Conservation (phyloP, 2,888 invertebrate species). For the Andrena minutula region DNA sequence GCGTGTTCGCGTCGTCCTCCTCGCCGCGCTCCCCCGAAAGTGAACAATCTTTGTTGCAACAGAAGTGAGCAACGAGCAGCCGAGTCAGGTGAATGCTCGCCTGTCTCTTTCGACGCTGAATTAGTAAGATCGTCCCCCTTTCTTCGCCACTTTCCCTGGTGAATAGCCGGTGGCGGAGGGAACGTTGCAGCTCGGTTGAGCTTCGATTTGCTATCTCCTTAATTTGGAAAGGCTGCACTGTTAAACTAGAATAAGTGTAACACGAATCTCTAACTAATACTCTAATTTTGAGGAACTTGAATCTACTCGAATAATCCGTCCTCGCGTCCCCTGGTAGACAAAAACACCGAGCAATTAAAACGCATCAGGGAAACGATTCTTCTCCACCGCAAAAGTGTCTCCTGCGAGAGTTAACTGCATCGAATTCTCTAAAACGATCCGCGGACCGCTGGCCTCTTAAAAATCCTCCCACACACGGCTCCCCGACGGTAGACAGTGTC, state of each 20-base stretch:
- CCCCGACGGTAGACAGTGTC: constrained; percentile 14
- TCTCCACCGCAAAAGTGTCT: neutral
- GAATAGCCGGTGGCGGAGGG: neutral
- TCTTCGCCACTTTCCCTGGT: constrained; percentile 18
- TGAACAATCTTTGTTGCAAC: constrained; percentile 51
- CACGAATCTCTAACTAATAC: too few relatives aligned
- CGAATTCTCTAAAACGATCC: constrained; percentile 32
- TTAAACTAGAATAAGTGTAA: too few relatives aligned
- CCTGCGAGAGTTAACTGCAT: neutral
- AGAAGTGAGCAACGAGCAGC: constrained; percentile 38
- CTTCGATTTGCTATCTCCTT: too few relatives aligned
- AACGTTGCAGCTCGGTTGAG: too few relatives aligned
- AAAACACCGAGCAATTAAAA: too few relatives aligned
- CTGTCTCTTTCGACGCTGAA: neutral
- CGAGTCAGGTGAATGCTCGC: constrained; percentile 30
- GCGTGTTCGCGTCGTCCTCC: constrained; percentile 25
- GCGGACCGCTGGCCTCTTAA: constrained; percentile 18
- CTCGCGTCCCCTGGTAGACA: too few relatives aligned
- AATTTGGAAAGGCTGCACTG: too few relatives aligned
- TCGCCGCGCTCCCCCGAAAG: constrained; percentile 34
- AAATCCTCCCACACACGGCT: neutral
- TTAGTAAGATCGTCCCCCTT: constrained; percentile 11
- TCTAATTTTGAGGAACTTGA: too few relatives aligned
- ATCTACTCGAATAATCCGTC: too few relatives aligned
- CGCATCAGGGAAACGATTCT: neutral